phyloP scores from a whole-genome alignment of 1,140 invertebrate genomes.

The Pseudomyrmex concolor region DNA sequence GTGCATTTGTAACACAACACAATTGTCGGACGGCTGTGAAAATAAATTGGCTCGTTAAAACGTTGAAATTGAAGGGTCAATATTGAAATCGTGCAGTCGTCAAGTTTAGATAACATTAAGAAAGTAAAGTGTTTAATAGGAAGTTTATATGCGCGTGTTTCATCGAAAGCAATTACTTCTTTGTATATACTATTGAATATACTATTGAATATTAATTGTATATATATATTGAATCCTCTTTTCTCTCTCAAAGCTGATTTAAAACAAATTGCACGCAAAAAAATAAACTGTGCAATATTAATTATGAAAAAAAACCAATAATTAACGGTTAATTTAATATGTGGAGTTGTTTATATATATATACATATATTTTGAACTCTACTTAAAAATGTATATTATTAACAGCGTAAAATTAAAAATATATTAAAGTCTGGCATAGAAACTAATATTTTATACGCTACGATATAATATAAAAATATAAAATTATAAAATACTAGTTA shows the following conservation, averaged over 20 bases:
- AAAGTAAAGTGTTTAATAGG: neutral
- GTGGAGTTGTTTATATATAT: conserved; percentile 20
- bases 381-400: conserved; percentile 27
- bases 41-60: conserved; percentile 13
- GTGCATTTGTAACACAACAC: conserved; percentile 4
- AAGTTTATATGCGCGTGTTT: too few species aligned
- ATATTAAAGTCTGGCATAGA: too few species aligned
- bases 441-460: too few species aligned
- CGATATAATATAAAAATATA: too few species aligned
- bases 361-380: conserved; percentile 41
- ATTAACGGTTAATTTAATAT: conserved; percentile 17
- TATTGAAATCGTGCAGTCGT: neutral
- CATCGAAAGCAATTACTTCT: neutral
- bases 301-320: conserved; percentile 39
- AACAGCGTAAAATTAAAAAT: conserved; percentile 43
- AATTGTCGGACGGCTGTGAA: neutral
- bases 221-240: neutral
- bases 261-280: conserved; percentile 31
- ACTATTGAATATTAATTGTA: too few species aligned
- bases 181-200: too few species aligned
- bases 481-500: neutral
- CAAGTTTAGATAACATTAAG: neutral
- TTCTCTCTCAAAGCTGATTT: conserved; percentile 8
- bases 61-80: conserved; percentile 21
- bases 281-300: conserved; percentile 21